Conservation (phyloP, 2,113 vertebrate genomes). For the Mastomys natalensis region DNA sequence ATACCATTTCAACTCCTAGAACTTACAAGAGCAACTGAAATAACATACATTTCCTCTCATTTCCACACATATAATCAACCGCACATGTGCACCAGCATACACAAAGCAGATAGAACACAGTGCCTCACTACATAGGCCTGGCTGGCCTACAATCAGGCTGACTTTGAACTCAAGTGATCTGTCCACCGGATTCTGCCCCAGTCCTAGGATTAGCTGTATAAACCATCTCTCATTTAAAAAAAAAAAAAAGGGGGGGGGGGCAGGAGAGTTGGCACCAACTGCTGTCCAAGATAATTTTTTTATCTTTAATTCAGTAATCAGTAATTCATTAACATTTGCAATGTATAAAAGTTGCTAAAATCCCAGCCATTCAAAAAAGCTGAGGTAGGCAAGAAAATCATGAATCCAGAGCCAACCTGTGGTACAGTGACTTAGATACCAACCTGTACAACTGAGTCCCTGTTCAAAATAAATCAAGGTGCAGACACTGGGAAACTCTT, state of each 20-base stretch:
- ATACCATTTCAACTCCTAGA: background rate
- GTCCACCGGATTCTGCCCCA: background rate
- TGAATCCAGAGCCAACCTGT: background rate
- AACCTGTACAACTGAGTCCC: background rate
- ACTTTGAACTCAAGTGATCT: background rate
- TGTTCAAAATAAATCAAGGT: background rate
- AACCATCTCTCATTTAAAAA: background rate
- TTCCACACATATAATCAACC: background rate
- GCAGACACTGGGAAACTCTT: background rate
- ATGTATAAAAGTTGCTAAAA: background rate
- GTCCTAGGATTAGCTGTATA: background rate
- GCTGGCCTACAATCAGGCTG: background rate
- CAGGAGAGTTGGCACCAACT: too few species aligned
- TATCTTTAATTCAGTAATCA: too few species aligned
- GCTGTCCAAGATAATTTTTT: too few species aligned
- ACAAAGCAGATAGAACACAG: background rate
- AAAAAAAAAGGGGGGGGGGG: background rate
- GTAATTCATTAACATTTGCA: background rate
- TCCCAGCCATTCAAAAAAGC: background rate
- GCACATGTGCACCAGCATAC: background rate
- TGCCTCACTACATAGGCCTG: background rate
- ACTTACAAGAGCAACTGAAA: background rate
- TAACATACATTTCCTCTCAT: background rate
- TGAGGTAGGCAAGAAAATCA: background rate
- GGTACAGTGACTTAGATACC: background rate